Evolutionary conservation across 2,888 invertebrate genomes (phyloP).

Genomic region (Ormyrus thymus): DNA sequence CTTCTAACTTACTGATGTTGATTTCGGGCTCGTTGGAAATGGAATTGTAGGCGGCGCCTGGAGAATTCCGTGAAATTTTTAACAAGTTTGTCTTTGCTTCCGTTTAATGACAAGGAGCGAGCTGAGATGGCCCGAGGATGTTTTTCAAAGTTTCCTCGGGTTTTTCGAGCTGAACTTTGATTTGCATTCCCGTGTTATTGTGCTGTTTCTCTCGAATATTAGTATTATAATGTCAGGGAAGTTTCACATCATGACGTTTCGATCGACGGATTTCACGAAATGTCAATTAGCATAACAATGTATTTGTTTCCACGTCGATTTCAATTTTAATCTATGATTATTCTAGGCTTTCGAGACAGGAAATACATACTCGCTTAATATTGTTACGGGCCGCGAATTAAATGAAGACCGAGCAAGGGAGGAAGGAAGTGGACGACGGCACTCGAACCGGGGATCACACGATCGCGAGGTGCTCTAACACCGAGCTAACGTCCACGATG

Average conservation of each 20-base stretch:
- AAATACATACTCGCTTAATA: background rate
- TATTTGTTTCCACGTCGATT: slow-evolving; percentile 31
- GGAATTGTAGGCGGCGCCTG: background rate
- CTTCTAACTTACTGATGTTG: slow-evolving; percentile 22
- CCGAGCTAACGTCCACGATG: too few species aligned
- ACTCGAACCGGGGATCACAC: too few species aligned
- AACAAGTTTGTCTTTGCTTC: too few species aligned
- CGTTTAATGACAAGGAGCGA: too few species aligned
- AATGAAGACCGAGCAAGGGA: too few species aligned
- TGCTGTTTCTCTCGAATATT: background rate
- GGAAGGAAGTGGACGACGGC: too few species aligned
- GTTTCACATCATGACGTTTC: slow-evolving; percentile 22
- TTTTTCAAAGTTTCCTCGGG: too few species aligned
- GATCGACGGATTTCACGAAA: slow-evolving; percentile 37
- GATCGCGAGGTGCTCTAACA: too few species aligned
- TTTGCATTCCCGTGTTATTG: too few species aligned
- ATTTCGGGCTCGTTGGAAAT: background rate
- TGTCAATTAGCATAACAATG: slow-evolving; percentile 42
- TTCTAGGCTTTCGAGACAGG: background rate
- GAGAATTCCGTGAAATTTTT: background rate
- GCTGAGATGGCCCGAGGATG: too few species aligned
- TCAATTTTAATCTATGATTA: slow-evolving; percentile 25
- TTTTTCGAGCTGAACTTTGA: too few species aligned
- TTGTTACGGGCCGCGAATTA: too few species aligned
- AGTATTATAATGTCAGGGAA: slow-evolving; percentile 21